Percentiles rank a stretch among this genome's conserved stretches.
phyloP scores from a whole-genome alignment of 2,888 invertebrate species.

The Criorhina ranunculi region DNA sequence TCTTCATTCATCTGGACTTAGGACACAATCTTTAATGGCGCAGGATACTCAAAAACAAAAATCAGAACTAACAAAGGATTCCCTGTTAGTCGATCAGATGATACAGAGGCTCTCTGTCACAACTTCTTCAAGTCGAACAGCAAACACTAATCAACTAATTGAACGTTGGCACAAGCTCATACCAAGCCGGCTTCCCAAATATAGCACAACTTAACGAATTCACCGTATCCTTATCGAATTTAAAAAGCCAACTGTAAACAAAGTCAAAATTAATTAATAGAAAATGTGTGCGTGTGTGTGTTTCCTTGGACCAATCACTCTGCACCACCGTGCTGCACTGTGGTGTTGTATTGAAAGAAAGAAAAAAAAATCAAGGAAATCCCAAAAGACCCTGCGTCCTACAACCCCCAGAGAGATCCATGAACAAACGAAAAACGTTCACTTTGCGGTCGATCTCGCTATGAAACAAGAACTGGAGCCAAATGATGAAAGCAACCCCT shows the following conservation, averaged over 20 bases:
- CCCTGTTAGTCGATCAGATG: too few relatives aligned
- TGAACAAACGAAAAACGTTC: conserved; percentile 66
- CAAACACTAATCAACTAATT: conserved; percentile 30
- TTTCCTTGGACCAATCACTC: conserved; percentile 24
- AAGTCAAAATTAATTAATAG: conserved; percentile 68
- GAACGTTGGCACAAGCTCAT: background rate
- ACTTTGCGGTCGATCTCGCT: conserved; percentile 47
- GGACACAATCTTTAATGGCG: too few relatives aligned
- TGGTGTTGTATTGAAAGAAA: conserved; percentile 10
- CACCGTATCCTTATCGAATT: conserved; percentile 9
- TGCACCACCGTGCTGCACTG: background rate
- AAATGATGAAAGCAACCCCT: conserved; percentile 5
- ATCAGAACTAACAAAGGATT: too few relatives aligned
- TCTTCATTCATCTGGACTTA: too few relatives aligned
- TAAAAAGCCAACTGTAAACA: conserved; percentile 49
- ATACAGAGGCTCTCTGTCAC: too few relatives aligned
- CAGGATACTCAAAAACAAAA: too few relatives aligned
- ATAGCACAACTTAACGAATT: background rate
- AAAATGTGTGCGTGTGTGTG: too few relatives aligned
- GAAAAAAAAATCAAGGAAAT: conserved; percentile 54
- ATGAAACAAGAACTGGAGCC: conserved; percentile 9
- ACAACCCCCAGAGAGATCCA: conserved; percentile 58
- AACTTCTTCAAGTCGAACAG: background rate
- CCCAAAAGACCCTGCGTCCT: conserved; percentile 48
- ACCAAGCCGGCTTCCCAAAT: background rate